Conservation (phyloP, 1,140 invertebrate genomes). For the Formica selysi region DNA sequence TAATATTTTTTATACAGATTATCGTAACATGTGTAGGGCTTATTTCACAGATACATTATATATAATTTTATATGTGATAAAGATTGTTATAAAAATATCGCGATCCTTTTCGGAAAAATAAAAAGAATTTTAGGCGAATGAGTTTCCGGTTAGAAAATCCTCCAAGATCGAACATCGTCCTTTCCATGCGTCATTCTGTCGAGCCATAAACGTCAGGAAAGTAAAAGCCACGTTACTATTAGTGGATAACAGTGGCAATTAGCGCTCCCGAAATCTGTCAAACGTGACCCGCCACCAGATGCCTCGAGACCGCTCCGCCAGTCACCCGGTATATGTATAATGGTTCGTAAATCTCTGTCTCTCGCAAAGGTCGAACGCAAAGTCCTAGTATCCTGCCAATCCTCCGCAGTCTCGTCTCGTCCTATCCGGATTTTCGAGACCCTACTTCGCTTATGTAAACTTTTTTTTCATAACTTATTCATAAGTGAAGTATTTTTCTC, state of each 20-base stretch:
- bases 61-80: too few species aligned
- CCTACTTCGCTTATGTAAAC: background rate
- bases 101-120: too few species aligned
- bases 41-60: background rate
- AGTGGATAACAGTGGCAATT: slow-evolving; percentile 68
- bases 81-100: too few species aligned
- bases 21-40: background rate
- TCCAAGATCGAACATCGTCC: background rate
- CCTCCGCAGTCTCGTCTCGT: background rate
- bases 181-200: background rate
- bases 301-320: slow-evolving; percentile 24
- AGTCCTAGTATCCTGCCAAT: slow-evolving; percentile 23
- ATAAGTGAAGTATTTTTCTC: background rate
- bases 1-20: background rate
- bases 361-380: slow-evolving; percentile 42
- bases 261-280: slow-evolving; percentile 65
- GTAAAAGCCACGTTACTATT: slow-evolving; percentile 46
- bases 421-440: background rate
- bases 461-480: background rate
- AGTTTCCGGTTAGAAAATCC: background rate
- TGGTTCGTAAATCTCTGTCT: slow-evolving; percentile 73
- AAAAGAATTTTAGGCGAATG: background rate
- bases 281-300: slow-evolving; percentile 65
- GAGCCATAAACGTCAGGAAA: background rate
- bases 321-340: slow-evolving; percentile 55